These are phyloP conservation scores for Oncopeltus fasciatus DNA, from an alignment of 1,140 invertebrate species.

Conservation along the genomic window DNA sequence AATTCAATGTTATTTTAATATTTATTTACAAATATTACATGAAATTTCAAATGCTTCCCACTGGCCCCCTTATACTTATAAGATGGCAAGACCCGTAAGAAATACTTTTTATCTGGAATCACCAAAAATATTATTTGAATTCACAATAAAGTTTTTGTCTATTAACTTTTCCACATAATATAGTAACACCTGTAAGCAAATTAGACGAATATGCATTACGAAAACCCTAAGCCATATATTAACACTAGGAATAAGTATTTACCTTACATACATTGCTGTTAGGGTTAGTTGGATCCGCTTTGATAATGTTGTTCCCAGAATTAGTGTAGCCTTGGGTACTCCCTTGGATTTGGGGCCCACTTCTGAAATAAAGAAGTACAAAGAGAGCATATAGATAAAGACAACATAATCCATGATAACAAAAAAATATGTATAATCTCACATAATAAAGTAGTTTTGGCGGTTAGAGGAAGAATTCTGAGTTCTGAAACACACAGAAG, in stretches of 20 bases:
- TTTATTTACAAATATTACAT: too few species aligned
- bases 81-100: too few species aligned
- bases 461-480: not conserved
- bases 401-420: not conserved
- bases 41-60: too few species aligned
- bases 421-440: not conserved
- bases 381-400: not conserved
- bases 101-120: too few species aligned
- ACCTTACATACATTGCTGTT: slow-evolving; percentile 25
- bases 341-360: slow-evolving; percentile 18
- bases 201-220: too few species aligned
- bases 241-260: not conserved
- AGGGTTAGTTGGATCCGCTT: slow-evolving; percentile 16
- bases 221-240: too few species aligned
- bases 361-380: not conserved
- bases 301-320: slow-evolving; percentile 16
- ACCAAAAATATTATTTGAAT: too few species aligned
- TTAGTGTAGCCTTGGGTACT: slow-evolving; percentile 13
- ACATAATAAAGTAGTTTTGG: slow-evolving; percentile 1
- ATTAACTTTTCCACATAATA: too few species aligned
- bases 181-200: too few species aligned
- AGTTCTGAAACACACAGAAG: not conserved
- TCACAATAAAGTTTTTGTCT: too few species aligned
- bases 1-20: too few species aligned
- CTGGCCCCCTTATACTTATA: too few species aligned